Evolutionary conservation across 2,113 vertebrate genomes (phyloP), one percentile per base, ranked within the genome.

Genomic region (Solea senegalensis): DNA sequence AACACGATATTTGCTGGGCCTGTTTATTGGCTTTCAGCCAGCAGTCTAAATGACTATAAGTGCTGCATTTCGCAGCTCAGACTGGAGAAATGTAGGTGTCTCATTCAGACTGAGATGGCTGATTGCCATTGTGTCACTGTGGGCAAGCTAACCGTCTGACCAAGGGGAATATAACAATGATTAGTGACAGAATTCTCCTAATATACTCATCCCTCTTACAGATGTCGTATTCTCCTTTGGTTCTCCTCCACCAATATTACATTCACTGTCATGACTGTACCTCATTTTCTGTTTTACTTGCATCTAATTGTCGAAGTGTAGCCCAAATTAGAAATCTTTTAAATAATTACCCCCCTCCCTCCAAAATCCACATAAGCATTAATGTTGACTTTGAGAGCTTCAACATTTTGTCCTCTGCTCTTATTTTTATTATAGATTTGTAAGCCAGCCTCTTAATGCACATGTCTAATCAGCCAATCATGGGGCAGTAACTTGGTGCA

Each of bases 21-120:
- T 65, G 74, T 78, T 72, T 63, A 67, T 72, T 86, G 81, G 81
- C 84, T 79, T 53, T 16, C 1, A 45, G 66, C 85, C 85, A 90
- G 40, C 76, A 50, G 74, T 76, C 57, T 79, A 78, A 84, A 77
- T 70, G 78, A 75, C 62, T 66, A 53, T 83, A 80, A 81, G 72
- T 72, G 70, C 62, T 86, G 78, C 66, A 40, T 80, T 83, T 80
- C n/a, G 49, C 65, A 80, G 76, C 80, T 74, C 9, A 45, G 55
- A 41, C 65, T 62, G 12, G 39, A 44, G 54, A 70, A 70, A 59
- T 69, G 76, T 69, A 61, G 76, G 61, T 68, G 81, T 75, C 72
- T 55, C 45, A 63, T 34, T 59, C 62, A 62, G 50, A 49, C 41
- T 64, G 56, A 69, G 66, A 63, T 85, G 27, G 72, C 73, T 82